Base-by-base conservation (phyloP, 2,797 vertebrate genomes). In the Anguilla obscura region DNA sequence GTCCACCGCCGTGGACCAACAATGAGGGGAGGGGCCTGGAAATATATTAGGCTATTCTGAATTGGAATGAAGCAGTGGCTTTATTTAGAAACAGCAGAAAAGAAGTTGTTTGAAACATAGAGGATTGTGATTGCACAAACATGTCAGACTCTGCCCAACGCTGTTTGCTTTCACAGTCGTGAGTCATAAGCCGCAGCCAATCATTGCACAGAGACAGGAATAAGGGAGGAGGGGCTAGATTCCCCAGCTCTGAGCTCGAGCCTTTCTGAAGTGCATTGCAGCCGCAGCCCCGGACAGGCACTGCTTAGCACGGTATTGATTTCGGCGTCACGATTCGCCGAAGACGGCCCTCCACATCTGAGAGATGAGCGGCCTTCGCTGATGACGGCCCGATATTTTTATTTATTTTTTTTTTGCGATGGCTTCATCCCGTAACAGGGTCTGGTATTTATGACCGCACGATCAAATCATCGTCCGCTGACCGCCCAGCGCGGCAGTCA, bases 221-320 rank as follows among this genome's bases (percentile, higher is more conserved):
- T n/a, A n/a, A 79, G 74, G 40, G 40, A 4, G 40, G 40, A 48
- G 48, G 50, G 48, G 50, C 80, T 54, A 12, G 80, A 84, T 54
- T 52, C 50, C 14, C 45, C 80, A 0, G 24, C 45, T 54, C 36
- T 50, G 79, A 48, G 71, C 12, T 3, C 10, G 45, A 48, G 48
- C 24, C 40, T 48, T 10, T 84, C 50, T 84, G 36, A n/a, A 84
- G n/a, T 14, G 50, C 12, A 27, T 1, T 14, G 16, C 50, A 27
- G 80, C 50, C 54, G 1, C 80, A 50, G 18, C 40, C 45, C 21
- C 40, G 50, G 40, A 48, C 79, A 45, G 24, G 79, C 45, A 1
- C 48, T 50, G 79, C 45, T 82, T 24, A 82, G 79, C 45, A 50
- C 36, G n/a, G 50, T 84, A 84, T 84, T 54, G 80, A 84, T 84